These are phyloP conservation scores for Ricordea florida DNA, from an alignment of 92 coral and sea anemone species.

Conservation along the genomic window DNA sequence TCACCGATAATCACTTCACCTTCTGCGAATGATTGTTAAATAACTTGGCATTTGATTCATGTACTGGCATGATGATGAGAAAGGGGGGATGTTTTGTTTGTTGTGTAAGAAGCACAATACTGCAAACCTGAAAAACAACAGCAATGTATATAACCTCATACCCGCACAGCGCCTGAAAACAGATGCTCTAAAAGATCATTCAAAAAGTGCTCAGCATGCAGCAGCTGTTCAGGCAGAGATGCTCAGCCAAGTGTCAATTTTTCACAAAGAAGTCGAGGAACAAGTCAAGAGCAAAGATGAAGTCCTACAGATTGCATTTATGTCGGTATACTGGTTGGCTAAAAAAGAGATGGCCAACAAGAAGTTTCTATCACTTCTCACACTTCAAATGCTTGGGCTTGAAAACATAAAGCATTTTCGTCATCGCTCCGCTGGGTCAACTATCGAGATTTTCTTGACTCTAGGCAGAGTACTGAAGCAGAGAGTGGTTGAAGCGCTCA, in stretches of 20 bases:
- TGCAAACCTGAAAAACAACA: constrained; percentile 22
- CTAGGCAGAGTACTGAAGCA: constrained; percentile 27
- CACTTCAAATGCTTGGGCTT: constrained; percentile 27
- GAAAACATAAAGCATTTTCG: constrained; percentile 32
- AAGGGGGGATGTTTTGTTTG: constrained; percentile 42
- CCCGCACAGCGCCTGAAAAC: constrained; percentile 35
- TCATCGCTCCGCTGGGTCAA: constrained; percentile 15
- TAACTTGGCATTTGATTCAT: constrained; percentile 36
- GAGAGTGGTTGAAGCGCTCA: constrained; percentile 13
- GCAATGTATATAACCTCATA: constrained; percentile 14
- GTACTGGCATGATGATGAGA: constrained; percentile 35
- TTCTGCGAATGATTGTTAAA: too few relatives aligned
- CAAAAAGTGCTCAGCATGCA: constrained; percentile 30
- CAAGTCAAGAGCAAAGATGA: constrained; percentile 28
- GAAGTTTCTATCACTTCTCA: constrained; percentile 38
- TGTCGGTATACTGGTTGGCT: constrained; percentile 14
- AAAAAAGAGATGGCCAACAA: constrained; percentile 38
- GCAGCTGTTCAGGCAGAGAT: constrained; percentile 39
- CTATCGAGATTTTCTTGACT: constrained; percentile 29
- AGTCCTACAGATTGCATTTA: constrained; percentile 37
- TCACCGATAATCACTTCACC: too few relatives aligned
- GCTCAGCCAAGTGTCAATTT: constrained; percentile 20
- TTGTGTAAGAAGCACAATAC: constrained; percentile 44
- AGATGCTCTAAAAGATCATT: constrained; percentile 33
- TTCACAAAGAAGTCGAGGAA: constrained; percentile 29